Conservation (phyloP, 2,888 invertebrate genomes). For the Graphium colonna region DNA sequence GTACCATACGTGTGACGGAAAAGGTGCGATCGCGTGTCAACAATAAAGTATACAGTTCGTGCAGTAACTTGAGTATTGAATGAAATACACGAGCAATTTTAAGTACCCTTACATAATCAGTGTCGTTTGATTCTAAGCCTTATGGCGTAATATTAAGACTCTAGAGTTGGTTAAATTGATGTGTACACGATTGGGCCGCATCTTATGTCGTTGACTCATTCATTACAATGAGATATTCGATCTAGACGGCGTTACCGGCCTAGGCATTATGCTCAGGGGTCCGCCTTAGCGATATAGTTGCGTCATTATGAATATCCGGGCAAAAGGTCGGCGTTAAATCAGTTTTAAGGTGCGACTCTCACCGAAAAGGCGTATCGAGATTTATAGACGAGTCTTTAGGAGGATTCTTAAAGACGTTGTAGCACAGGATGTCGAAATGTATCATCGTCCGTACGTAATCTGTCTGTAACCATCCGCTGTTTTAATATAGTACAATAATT, state of each 20-base stretch:
- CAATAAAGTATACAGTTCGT: slow-evolving; percentile 61
- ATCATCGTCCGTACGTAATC: no score
- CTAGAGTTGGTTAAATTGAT: slow-evolving; percentile 2
- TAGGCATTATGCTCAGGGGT: slow-evolving; percentile 16
- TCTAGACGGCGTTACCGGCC: slow-evolving; percentile 27
- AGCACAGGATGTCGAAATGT: no score
- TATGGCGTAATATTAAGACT: slow-evolving; percentile 28
- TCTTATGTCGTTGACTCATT: slow-evolving; percentile 58
- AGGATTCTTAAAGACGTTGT: no score
- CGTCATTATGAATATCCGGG: not conserved
- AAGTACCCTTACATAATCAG: slow-evolving; percentile 29
- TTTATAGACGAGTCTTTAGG: no score
- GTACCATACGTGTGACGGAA: slow-evolving; percentile 28
- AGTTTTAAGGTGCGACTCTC: not conserved
- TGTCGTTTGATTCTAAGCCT: slow-evolving; percentile 29
- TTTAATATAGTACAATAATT: no score
- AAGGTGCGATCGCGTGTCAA: slow-evolving; percentile 50
- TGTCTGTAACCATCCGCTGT: no score
- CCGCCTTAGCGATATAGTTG: slow-evolving; percentile 1
- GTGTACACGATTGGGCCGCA: slow-evolving; percentile 32
- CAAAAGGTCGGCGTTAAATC: slow-evolving; percentile 5
- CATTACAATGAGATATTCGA: slow-evolving; percentile 49
- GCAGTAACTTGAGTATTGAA: slow-evolving; percentile 64
- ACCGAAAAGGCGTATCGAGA: not conserved
- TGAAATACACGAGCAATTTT: slow-evolving; percentile 45